Evolutionary conservation across 2,113 vertebrate genomes (phyloP).

Genomic region (Myrmophylax atrothorax): DNA sequence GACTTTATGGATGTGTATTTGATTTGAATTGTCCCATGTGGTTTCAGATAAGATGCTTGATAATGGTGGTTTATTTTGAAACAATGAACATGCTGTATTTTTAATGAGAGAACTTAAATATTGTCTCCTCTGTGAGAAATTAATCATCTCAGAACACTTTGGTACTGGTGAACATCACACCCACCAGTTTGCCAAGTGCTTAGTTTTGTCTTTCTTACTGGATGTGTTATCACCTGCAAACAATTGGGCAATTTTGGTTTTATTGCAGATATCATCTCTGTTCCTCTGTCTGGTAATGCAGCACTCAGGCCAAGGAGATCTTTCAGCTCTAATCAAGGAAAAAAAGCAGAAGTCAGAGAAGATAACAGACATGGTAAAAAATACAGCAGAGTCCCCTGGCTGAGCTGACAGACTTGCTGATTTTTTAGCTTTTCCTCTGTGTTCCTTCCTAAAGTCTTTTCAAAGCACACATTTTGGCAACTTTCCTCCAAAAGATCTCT

Average conservation of each 20-base stretch:
- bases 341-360: constrained; percentile 55
- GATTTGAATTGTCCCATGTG: not conserved
- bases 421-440: not conserved
- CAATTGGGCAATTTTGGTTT: not conserved
- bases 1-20: not conserved
- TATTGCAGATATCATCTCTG: constrained; percentile 71
- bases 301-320: constrained; percentile 38
- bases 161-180: not conserved
- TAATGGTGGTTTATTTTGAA: not conserved
- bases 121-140: not conserved
- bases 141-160: not conserved
- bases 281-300: constrained; percentile 81
- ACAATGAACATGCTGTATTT: not conserved
- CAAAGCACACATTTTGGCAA: not conserved
- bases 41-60: not conserved
- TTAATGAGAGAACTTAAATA: not conserved
- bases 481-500: not conserved
- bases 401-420: not conserved
- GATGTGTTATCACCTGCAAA: not conserved
- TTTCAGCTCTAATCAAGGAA: constrained; percentile 61
- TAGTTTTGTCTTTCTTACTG: not conserved
- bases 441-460: not conserved
- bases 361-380: constrained; percentile 64
- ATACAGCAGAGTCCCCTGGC: not conserved
- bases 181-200: not conserved